These are phyloP conservation scores for Todiramphus chloris DNA, from an alignment of 2,113 vertebrate species.

Conservation along the genomic window DNA sequence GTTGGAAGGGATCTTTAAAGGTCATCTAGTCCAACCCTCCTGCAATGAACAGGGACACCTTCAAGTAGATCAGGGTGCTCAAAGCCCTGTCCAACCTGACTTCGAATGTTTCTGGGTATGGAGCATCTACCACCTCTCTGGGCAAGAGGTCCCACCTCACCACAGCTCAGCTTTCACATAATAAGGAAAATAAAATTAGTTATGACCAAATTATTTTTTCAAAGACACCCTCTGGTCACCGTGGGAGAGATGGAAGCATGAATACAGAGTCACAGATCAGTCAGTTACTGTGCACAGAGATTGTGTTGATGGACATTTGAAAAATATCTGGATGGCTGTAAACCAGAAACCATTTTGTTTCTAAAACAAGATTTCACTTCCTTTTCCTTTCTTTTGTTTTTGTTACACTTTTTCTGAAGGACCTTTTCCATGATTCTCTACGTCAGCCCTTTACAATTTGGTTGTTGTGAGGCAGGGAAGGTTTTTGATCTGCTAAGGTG, in stretches of 20 bases:
- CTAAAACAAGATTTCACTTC: slow-evolving; percentile 45
- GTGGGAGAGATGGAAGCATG: background rate
- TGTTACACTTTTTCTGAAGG: background rate
- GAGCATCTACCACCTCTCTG: background rate
- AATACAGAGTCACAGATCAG: background rate
- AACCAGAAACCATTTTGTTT: slow-evolving; percentile 43
- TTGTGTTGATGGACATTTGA: slow-evolving; percentile 27
- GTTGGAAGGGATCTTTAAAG: background rate
- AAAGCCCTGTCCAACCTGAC: background rate
- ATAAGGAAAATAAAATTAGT: background rate
- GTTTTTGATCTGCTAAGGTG: background rate
- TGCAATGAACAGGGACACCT: background rate
- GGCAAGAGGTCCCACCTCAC: background rate
- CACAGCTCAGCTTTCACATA: background rate
- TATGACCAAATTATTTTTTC: background rate
- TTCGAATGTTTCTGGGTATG: background rate
- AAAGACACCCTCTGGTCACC: background rate
- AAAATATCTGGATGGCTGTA: slow-evolving; percentile 33
- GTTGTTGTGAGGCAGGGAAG: background rate
- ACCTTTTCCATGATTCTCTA: background rate
- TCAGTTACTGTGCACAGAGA: slow-evolving; percentile 4
- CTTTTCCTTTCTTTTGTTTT: slow-evolving; percentile 15
- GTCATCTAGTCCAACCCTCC: background rate
- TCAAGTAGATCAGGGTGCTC: background rate
- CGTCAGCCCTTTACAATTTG: fast-evolving